Percentiles rank a stretch among this genome's conserved stretches.
These are phyloP conservation scores for Tigriopus californicus DNA, from an alignment of 2,888 invertebrate genomes.

Conservation along the genomic window DNA sequence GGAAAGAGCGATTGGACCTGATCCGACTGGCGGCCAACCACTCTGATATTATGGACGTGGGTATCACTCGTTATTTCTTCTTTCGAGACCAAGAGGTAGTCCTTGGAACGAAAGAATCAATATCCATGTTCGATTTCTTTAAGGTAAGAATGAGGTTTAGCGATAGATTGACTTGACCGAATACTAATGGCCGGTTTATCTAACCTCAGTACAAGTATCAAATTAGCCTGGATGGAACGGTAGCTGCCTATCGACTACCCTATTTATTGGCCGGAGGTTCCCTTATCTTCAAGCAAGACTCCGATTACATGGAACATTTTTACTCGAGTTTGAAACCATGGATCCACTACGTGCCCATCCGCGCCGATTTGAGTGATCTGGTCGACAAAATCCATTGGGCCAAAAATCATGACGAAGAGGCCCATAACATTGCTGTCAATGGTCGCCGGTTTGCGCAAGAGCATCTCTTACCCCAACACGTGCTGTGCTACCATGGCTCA, in stretches of 20 bases:
- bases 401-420: constrained; percentile 45
- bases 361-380: constrained; percentile 58
- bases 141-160: constrained; percentile 53
- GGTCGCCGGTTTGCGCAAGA: constrained; percentile 51
- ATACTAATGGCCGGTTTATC: too few relatives aligned
- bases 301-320: constrained; percentile 86
- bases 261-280: constrained; percentile 74
- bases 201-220: constrained; percentile 75
- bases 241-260: constrained; percentile 84
- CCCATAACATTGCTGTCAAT: constrained; percentile 42
- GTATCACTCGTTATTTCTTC: constrained; percentile 89
- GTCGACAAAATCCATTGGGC: constrained; percentile 60
- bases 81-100: constrained; percentile 59
- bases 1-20: constrained; percentile 60
- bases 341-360: constrained; percentile 65
- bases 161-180: too few relatives aligned
- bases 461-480: constrained; percentile 57
- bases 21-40: constrained; percentile 52
- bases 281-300: constrained; percentile 74
- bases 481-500: constrained; percentile 68
- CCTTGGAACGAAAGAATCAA: constrained; percentile 60
- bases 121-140: constrained; percentile 84
- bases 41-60: constrained; percentile 68
- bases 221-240: constrained; percentile 82
- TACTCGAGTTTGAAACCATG: constrained; percentile 53